phyloP scores from a whole-genome alignment of 2,113 vertebrate species.

The Saguinus imperator region DNA sequence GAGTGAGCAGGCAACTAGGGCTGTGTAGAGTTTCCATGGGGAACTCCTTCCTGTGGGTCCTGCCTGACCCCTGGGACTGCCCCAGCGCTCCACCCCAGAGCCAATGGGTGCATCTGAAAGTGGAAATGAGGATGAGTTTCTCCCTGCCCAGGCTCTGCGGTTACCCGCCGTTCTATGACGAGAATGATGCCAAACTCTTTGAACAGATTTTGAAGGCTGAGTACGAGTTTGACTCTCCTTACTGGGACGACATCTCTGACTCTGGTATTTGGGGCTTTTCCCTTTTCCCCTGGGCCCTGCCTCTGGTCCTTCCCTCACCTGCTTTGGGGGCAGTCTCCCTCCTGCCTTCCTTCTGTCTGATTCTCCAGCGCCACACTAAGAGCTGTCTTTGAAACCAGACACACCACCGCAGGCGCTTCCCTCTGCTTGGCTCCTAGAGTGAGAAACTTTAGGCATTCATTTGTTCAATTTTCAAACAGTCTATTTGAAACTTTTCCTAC shows the following conservation, averaged over 20 bases:
- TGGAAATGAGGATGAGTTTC: slow-evolving; percentile 31
- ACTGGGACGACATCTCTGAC: slow-evolving; percentile 99
- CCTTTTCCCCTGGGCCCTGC: neutral
- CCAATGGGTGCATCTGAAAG: neutral
- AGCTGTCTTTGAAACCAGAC: neutral
- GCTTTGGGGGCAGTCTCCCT: neutral
- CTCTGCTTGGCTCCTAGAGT: neutral
- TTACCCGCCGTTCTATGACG: slow-evolving; percentile 98
- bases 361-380: neutral
- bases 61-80: neutral
- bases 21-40: neutral
- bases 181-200: slow-evolving; percentile 97
- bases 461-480: slow-evolving; percentile 14
- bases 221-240: slow-evolving; percentile 98
- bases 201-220: slow-evolving; percentile 98
- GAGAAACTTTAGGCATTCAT: neutral
- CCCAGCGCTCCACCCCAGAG: neutral
- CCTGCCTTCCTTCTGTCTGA: neutral
- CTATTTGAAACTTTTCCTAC: neutral
- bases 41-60: neutral
- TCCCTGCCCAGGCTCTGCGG: slow-evolving; percentile 91
- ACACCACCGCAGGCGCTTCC: too few species aligned
- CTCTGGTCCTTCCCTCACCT: neutral
- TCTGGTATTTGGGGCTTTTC: slow-evolving; percentile 87
- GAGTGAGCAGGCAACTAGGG: neutral